Percentiles rank a stretch among this genome's conserved stretches.
These are phyloP conservation scores for Agrochola circellaris DNA, from an alignment of 2,888 invertebrate species.

Conservation along the genomic window DNA sequence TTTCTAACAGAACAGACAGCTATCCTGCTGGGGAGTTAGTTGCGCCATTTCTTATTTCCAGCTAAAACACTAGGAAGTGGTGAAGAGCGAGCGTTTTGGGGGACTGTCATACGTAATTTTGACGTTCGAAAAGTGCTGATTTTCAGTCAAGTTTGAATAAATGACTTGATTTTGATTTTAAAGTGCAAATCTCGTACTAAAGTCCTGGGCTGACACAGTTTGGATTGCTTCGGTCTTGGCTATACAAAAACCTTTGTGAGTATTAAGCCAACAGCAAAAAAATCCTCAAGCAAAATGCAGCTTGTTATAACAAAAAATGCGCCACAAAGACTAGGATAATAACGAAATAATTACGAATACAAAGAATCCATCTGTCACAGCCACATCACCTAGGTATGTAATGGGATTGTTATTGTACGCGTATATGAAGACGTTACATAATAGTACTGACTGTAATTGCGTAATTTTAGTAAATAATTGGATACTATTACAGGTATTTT, in stretches of 20 bases:
- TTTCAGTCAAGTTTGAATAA: no score
- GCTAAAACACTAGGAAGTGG: no score
- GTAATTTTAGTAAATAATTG: constrained; percentile 44
- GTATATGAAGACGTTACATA: constrained; percentile 51
- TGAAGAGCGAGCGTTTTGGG: no score
- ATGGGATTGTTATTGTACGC: constrained; percentile 48
- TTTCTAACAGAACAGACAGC: no score
- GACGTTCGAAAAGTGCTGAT: no score
- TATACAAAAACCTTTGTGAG: not conserved
- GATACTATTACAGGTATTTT: constrained; percentile 11
- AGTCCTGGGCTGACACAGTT: not conserved
- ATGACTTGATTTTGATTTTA: no score
- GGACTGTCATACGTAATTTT: no score
- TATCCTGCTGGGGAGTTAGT: no score
- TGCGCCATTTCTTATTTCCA: no score
- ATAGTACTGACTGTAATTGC: constrained; percentile 38
- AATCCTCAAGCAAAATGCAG: constrained; percentile 9
- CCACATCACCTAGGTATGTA: constrained; percentile 13
- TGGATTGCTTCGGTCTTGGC: not conserved
- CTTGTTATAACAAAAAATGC: constrained; percentile 18
- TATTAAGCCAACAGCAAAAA: not conserved
- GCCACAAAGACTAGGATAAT: constrained; percentile 25
- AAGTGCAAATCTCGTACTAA: no score
- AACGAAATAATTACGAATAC: constrained; percentile 43
- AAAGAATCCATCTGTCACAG: constrained; percentile 49